Conservation (phyloP, 2,888 invertebrate species). For the Spatulosminthurus flaviceps region DNA sequence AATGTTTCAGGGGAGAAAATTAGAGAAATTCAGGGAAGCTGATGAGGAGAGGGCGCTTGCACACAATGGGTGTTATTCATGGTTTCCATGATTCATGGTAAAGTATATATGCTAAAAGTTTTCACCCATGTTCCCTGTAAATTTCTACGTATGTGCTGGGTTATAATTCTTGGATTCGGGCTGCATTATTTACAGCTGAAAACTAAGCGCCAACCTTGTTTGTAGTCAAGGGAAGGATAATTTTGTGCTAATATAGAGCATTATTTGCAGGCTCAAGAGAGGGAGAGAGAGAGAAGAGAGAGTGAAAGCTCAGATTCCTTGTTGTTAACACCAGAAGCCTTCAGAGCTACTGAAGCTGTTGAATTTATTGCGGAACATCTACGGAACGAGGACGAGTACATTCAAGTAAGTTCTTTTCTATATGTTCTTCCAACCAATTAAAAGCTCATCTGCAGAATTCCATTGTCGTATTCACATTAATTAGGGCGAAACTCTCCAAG, state of each 20-base stretch:
- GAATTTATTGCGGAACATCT: constrained; percentile 98
- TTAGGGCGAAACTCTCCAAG: too few species aligned
- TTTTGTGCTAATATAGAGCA: not conserved
- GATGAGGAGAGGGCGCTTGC: too few species aligned
- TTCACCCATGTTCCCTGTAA: too few species aligned
- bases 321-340: constrained; percentile 89
- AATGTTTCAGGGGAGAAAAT: constrained; percentile 6
- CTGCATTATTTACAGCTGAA: too few species aligned
- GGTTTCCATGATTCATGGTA: too few species aligned
- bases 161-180: too few species aligned
- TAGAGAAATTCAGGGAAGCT: not conserved
- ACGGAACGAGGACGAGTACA: constrained; percentile 96
- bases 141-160: too few species aligned
- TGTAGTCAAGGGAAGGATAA: too few species aligned
- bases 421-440: not conserved
- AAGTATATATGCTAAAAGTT: too few species aligned
- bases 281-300: constrained; percentile 73
- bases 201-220: too few species aligned
- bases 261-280: constrained; percentile 61
- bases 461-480: too few species aligned
- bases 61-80: too few species aligned
- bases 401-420: constrained; percentile 77
- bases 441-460: not conserved
- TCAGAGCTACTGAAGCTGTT: constrained; percentile 96
- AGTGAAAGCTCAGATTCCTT: constrained; percentile 92